Evolutionary conservation across 2,888 invertebrate species (phyloP), one percentile per base, ranked within the genome.

Genomic region (Amphimallon solstitiale): DNA sequence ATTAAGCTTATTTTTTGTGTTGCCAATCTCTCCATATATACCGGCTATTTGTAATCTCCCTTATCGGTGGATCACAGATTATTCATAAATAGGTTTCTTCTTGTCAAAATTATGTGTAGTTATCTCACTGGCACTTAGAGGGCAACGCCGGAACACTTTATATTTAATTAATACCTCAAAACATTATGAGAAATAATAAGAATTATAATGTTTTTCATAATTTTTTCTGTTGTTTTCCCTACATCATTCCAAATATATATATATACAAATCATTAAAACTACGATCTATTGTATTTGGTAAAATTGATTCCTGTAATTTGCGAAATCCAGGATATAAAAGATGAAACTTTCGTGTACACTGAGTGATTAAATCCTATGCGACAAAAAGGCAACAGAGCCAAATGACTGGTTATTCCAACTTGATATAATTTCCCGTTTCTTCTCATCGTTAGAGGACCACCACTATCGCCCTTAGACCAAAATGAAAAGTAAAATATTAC

Each of bases 351-450:
- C 2, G 80, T 81, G 70, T 81, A 81, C 14, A 81, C 77, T 14
- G 81, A 81, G 71, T 81, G 77, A 68, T 81, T 81, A 70, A 80
- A 81, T 49, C 77, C 74, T 46, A 81, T 70, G 63, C 75, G 74
- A 70, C 81, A 81, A 34, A 81, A 67, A 12, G 81, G 80, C 64
- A 81, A 69, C 56, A 80, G 70, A 4, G 81, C 77, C 38, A 81
- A 71, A 63, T 79, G 80, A 67, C 81, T 81, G 19, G 81, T 80
- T 49, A 81, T 75, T n/a, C 81, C 81, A 21, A 81, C 75, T 76
- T 81, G 81, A 35, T 75, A 63, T 45, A 75, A 72, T 66, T 70
- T 76, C 38, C 76, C 75, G 54, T 77, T 77, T 68, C 69, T 73
- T 46, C 67, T 63, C 19, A 81, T 69, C 6, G 78, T 77, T 23